Evolutionary conservation across 2,888 invertebrate genomes (phyloP).

Genomic region (Agrotis ipsilon): DNA sequence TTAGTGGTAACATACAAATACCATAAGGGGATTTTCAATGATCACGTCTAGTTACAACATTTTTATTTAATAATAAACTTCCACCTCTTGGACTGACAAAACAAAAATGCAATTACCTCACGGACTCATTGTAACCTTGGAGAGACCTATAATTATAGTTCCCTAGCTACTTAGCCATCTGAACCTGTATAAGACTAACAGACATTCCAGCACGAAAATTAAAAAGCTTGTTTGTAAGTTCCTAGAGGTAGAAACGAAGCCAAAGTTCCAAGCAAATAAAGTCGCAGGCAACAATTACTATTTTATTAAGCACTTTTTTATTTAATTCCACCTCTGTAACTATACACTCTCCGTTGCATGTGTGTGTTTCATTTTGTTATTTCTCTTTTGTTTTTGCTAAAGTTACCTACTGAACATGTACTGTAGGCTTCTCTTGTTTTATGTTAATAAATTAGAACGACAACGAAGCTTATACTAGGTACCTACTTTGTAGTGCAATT

Average conservation of each 20-base stretch:
- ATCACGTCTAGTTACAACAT: too few species aligned
- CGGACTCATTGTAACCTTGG: background rate
- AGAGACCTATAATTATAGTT: background rate
- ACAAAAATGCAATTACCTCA: background rate
- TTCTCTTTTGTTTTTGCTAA: slow-evolving; percentile 33
- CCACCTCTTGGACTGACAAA: background rate
- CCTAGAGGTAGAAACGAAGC: background rate
- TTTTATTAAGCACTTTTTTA: slow-evolving; percentile 48
- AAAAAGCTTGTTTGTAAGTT: slow-evolving; percentile 5
- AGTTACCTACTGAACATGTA: slow-evolving; percentile 29
- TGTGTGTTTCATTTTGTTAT: slow-evolving; percentile 28
- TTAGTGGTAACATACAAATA: too few species aligned
- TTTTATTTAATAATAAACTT: too few species aligned
- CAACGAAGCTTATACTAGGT: too few species aligned
- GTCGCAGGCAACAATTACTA: slow-evolving; percentile 28
- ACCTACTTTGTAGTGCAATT: too few species aligned
- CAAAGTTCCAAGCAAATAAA: slow-evolving; percentile 31
- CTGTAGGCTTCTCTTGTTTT: background rate
- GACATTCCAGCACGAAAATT: background rate
- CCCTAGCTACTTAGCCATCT: too few species aligned
- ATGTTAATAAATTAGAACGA: slow-evolving; percentile 18
- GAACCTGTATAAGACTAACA: too few species aligned
- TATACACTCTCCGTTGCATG: slow-evolving; percentile 39
- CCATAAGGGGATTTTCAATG: background rate
- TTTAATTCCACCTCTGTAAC: slow-evolving; percentile 36